These are phyloP conservation scores for Aphelinus certus DNA, from an alignment of 1,140 invertebrate species.

Conservation along the genomic window DNA sequence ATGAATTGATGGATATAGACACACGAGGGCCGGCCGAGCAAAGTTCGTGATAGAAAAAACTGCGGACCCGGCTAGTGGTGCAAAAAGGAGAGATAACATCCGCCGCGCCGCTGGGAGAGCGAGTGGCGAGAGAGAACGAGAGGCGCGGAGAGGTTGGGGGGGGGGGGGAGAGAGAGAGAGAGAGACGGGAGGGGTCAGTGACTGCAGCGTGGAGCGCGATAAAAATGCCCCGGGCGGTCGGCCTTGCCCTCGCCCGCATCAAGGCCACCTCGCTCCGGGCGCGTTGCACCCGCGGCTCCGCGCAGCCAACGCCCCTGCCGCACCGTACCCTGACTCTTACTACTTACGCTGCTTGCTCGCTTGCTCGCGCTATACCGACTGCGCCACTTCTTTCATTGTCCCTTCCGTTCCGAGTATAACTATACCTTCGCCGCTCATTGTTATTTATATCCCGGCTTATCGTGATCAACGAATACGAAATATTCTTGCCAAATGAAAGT, in stretches of 20 bases:
- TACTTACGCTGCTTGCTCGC: conserved; percentile 2
- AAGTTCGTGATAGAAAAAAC: conserved; percentile 3
- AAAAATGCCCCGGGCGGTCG: conserved; percentile 60
- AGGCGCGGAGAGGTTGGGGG: not conserved
- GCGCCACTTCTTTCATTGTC: no score
- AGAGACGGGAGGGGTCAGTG: not conserved
- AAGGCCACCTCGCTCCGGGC: conserved; percentile 62
- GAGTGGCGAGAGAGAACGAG: no score
- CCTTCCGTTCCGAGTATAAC: no score
- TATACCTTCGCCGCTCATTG: no score
- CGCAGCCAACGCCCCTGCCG: not conserved
- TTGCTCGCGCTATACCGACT: no score
- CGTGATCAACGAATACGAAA: no score
- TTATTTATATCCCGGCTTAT: no score
- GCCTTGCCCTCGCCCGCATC: conserved; percentile 65
- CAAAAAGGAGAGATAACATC: not conserved
- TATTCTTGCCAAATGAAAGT: no score
- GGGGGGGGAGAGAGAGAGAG: not conserved
- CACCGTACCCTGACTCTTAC: conserved; percentile 29
- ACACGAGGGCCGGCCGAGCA: not conserved
- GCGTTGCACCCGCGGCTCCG: conserved; percentile 57
- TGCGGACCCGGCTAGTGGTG: not conserved
- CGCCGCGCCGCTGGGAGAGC: not conserved
- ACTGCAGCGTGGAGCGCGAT: conserved; percentile 22
- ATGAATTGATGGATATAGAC: no score